Percentiles rank a stretch among this genome's conserved stretches.
These are phyloP conservation scores for Pilophorus perplexus DNA, from an alignment of 2,888 invertebrate genomes.

Conservation along the genomic window DNA sequence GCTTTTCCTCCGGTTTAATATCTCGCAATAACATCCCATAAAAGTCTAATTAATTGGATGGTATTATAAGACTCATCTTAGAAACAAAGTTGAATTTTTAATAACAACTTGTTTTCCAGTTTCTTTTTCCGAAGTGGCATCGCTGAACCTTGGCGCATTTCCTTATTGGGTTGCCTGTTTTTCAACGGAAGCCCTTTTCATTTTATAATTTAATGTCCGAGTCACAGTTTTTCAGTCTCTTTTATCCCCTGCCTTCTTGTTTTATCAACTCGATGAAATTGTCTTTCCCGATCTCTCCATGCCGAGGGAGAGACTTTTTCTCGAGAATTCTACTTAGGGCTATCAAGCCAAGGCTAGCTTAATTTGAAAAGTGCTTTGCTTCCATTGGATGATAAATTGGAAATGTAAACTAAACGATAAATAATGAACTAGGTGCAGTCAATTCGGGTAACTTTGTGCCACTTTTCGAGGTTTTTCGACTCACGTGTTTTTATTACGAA, in stretches of 20 bases:
- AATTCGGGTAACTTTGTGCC: no score
- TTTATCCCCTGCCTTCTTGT: no score
- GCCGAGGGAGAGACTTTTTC: no score
- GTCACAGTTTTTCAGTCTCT: background rate
- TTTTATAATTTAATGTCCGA: constrained; percentile 13
- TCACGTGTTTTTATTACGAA: no score
- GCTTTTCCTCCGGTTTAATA: constrained; percentile 27
- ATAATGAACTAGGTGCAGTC: no score
- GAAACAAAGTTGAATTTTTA: constrained; percentile 37
- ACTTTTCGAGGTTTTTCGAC: no score
- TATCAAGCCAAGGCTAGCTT: no score
- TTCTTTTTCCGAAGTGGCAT: constrained; percentile 16
- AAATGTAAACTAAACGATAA: no score
- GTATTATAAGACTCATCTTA: constrained; percentile 17
- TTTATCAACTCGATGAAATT: background rate
- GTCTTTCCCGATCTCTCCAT: no score
- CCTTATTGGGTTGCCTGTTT: background rate
- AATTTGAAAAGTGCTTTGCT: no score
- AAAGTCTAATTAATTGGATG: constrained; percentile 38
- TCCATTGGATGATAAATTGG: no score
- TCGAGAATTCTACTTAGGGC: no score
- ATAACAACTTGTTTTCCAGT: constrained; percentile 27
- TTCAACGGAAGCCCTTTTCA: constrained; percentile 12
- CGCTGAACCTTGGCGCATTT: constrained; percentile 9
- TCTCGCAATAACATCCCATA: constrained; percentile 39